phyloP scores from a whole-genome alignment of 2,888 invertebrate genomes.

The Thalpophila matura region DNA sequence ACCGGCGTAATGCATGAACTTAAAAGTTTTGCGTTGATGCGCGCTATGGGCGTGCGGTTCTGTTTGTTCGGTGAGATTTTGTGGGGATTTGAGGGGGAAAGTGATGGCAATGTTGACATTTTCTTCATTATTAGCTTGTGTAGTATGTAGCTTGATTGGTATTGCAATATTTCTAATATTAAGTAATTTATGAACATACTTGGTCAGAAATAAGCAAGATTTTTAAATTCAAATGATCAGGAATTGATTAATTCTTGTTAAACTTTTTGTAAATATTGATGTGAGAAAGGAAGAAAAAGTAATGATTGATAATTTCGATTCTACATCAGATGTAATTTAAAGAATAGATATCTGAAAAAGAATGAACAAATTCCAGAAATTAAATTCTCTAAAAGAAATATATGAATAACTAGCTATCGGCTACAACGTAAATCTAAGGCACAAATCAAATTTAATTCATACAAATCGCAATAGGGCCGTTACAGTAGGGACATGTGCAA shows the following conservation, averaged over 20 bases:
- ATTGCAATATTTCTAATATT: too few relatives aligned
- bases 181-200: too few relatives aligned
- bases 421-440: slow-evolving; percentile 39
- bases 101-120: background rate
- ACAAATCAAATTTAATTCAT: slow-evolving; percentile 63
- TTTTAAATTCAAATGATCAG: too few relatives aligned
- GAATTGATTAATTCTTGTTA: too few relatives aligned
- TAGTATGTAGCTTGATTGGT: too few relatives aligned
- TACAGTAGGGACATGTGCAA: slow-evolving; percentile 70
- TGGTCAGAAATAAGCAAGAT: background rate
- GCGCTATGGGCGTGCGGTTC: background rate
- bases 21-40: slow-evolving; percentile 50
- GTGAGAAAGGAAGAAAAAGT: too few relatives aligned
- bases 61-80: background rate
- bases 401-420: slow-evolving; percentile 27
- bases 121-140: too few relatives aligned
- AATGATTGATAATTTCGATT: too few relatives aligned
- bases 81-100: background rate
- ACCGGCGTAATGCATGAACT: slow-evolving; percentile 57
- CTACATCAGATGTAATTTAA: background rate
- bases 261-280: too few relatives aligned
- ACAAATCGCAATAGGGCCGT: slow-evolving; percentile 60
- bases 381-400: background rate
- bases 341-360: background rate
- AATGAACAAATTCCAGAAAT: background rate